These are phyloP conservation scores for Zoanthus sansibaricus DNA, from an alignment of 92 coral and sea anemone species.

Conservation along the genomic window DNA sequence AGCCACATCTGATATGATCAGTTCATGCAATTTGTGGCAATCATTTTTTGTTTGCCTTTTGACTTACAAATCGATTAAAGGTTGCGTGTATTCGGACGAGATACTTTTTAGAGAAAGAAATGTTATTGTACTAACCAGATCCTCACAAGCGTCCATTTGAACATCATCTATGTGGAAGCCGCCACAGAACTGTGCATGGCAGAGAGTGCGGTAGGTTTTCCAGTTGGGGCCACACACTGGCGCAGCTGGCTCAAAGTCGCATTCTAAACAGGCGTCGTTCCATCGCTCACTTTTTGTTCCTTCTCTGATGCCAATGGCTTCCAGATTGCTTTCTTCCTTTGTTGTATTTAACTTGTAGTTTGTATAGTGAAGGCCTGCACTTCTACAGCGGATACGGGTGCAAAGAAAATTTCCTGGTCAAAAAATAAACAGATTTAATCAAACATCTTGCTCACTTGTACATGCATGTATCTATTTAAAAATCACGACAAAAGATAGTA, in stretches of 20 bases:
- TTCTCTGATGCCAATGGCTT: constrained; percentile 43
- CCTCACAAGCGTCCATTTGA: constrained; percentile 72
- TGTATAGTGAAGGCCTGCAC: constrained; percentile 75
- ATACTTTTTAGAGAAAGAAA: neutral
- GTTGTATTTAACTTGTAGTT: constrained; percentile 57
- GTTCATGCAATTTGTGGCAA: too few relatives aligned
- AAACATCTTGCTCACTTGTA: neutral
- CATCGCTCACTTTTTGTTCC: constrained; percentile 58
- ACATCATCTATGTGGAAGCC: constrained; percentile 72
- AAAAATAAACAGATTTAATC: neutral
- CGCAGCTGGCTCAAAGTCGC: constrained; percentile 84
- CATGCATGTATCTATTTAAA: too few relatives aligned
- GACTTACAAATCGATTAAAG: too few relatives aligned
- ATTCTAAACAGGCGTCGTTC: constrained; percentile 88
- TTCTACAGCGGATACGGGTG: constrained; percentile 87
- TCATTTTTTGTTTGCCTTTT: too few relatives aligned
- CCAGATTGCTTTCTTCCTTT: constrained; percentile 14
- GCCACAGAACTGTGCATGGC: constrained; percentile 91
- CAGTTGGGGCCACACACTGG: constrained; percentile 97
- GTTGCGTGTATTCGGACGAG: too few relatives aligned
- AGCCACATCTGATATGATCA: too few relatives aligned
- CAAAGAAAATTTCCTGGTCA: constrained; percentile 79
- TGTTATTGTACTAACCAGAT: constrained; percentile 43
- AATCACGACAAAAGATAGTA: too few relatives aligned
- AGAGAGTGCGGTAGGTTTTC: constrained; percentile 93